Evolutionary conservation across 1,140 invertebrate species (phyloP).

Genomic region (Drosophila pandora): DNA sequence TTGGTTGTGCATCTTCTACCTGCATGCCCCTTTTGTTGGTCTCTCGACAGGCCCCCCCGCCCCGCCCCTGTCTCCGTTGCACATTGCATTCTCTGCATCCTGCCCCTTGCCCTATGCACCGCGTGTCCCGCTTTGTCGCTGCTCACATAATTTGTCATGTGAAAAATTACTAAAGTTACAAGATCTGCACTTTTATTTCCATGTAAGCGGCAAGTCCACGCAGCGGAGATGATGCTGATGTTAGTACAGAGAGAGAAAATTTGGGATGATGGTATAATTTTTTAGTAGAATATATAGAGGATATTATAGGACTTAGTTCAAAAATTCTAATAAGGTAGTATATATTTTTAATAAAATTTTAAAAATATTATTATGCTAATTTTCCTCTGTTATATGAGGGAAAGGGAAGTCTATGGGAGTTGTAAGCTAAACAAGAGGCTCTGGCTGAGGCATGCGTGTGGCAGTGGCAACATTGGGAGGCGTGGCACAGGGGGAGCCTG

Average conservation of each 20-base stretch:
- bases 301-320: no score
- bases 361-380: background rate
- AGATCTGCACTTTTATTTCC: constrained; percentile 82
- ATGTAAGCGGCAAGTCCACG: constrained; percentile 76
- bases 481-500: background rate
- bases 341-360: no score
- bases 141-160: constrained; percentile 83
- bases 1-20: constrained; percentile 19
- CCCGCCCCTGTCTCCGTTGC: background rate
- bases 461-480: constrained; percentile 16
- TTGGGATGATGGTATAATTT: background rate
- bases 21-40: constrained; percentile 60
- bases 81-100: background rate
- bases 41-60: constrained; percentile 25
- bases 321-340: no score
- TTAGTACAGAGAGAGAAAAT: constrained; percentile 2
- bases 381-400: background rate
- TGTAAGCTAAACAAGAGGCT: constrained; percentile 27
- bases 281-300: no score
- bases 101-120: constrained; percentile 1
- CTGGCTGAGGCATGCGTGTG: constrained; percentile 57
- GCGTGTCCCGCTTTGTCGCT: constrained; percentile 46
- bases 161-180: constrained; percentile 83
- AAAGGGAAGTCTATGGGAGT: constrained; percentile 20
- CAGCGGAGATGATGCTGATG: constrained; percentile 49